These are phyloP conservation scores for Calypte anna DNA, from an alignment of 2,113 vertebrate species.

Conservation along the genomic window DNA sequence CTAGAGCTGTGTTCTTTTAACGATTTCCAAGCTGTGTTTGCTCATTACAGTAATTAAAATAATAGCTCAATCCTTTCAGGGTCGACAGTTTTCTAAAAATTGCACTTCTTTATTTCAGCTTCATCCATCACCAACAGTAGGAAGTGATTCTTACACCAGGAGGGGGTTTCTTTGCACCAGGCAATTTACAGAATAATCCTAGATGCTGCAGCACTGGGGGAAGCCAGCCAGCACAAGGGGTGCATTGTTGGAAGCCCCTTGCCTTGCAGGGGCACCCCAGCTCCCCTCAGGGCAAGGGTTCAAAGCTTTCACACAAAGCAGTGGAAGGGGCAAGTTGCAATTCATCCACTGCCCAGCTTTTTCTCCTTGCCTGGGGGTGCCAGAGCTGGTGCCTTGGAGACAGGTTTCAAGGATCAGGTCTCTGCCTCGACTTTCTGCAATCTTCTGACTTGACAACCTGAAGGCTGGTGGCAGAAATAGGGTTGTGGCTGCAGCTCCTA, in stretches of 20 bases:
- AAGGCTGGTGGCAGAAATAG: neutral
- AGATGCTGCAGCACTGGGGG: neutral
- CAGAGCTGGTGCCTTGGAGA: neutral
- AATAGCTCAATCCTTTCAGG: slow-evolving; percentile 3
- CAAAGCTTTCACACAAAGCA: slow-evolving; percentile 17
- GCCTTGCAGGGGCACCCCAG: neutral
- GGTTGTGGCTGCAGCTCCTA: neutral
- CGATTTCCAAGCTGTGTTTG: slow-evolving; percentile 5
- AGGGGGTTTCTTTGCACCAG: neutral
- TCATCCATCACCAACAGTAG: neutral
- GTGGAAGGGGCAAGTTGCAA: neutral
- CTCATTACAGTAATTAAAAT: slow-evolving; percentile 41
- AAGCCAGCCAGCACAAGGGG: slow-evolving; percentile 8
- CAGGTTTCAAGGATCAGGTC: neutral
- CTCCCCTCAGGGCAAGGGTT: slow-evolving; percentile 48
- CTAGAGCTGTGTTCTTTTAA: slow-evolving; percentile 12
- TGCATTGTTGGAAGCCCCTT: slow-evolving; percentile 40
- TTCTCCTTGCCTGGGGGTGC: neutral
- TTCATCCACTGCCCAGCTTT: neutral
- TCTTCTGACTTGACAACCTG: neutral
- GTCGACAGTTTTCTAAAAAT: neutral
- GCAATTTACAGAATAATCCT: neutral
- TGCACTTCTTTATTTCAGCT: slow-evolving; percentile 27
- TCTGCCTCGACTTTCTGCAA: neutral
- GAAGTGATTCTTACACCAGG: neutral